These are phyloP conservation scores for Phenganax subtilis DNA, from an alignment of 92 coral and sea anemone species.

Conservation along the genomic window DNA sequence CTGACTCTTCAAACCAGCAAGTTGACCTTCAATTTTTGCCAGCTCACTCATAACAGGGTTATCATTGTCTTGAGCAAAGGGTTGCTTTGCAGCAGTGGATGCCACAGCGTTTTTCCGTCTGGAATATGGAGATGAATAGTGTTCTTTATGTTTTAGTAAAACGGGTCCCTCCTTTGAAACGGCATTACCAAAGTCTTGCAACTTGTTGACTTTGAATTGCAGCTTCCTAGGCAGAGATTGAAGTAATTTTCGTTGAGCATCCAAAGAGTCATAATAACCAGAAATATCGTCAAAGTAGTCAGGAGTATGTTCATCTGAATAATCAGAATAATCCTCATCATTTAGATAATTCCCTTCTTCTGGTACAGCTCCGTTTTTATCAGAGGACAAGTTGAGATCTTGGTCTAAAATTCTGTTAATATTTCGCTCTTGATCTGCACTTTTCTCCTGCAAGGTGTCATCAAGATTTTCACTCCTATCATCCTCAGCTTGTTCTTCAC, in stretches of 20 bases:
- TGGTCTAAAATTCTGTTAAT: not conserved
- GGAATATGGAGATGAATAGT: not conserved
- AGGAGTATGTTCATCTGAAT: not conserved
- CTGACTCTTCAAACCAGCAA: conserved; percentile 4
- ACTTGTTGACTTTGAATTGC: not conserved
- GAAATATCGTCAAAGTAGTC: not conserved
- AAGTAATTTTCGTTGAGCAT: conserved; percentile 10
- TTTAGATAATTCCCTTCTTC: not conserved
- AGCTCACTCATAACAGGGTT: conserved; percentile 29
- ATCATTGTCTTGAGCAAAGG: not conserved
- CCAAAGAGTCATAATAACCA: not conserved
- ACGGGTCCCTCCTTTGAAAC: not conserved
- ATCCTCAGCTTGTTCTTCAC: conserved; percentile 44
- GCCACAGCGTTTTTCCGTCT: not conserved
- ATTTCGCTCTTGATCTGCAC: conserved; percentile 5
- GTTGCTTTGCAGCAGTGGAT: not conserved
- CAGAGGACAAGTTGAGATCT: conserved; percentile 1
- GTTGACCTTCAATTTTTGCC: conserved; percentile 23
- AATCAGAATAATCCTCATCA: not conserved
- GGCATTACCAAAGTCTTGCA: not conserved
- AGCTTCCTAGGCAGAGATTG: not conserved
- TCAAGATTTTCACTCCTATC: not conserved
- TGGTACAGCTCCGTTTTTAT: not conserved
- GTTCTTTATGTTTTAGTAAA: not conserved
- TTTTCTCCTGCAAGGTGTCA: not conserved